These are phyloP conservation scores for Mythimna ferrago DNA, from an alignment of 2,888 invertebrate genomes.

Conservation along the genomic window DNA sequence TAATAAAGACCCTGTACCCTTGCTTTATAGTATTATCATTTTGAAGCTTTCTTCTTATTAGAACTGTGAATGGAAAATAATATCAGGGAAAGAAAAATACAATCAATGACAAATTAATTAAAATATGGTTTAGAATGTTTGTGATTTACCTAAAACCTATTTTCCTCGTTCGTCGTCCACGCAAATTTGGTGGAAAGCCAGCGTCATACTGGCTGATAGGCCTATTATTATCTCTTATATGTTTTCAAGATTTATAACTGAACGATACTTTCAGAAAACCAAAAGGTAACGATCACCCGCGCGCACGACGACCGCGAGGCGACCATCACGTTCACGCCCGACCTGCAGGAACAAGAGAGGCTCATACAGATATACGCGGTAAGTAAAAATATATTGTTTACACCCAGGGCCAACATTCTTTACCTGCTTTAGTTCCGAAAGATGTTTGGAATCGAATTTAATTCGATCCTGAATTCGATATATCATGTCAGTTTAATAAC, in stretches of 20 bases:
- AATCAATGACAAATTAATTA: no score
- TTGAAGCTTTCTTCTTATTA: no score
- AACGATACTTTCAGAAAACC: slow-evolving; percentile 78
- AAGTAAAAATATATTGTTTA: slow-evolving; percentile 42
- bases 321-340: slow-evolving; percentile 91
- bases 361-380: slow-evolving; percentile 86
- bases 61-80: no score
- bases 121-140: no score
- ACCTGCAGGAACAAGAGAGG: slow-evolving; percentile 90
- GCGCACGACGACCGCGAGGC: slow-evolving; percentile 84
- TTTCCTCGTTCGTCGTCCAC: background rate
- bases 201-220: background rate
- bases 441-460: background rate
- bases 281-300: slow-evolving; percentile 79
- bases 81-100: no score
- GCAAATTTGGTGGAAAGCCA: background rate
- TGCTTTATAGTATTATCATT: no score
- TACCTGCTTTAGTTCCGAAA: background rate
- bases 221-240: background rate
- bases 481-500: background rate
- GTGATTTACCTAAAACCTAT: no score
- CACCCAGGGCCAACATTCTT: background rate
- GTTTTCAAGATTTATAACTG: background rate
- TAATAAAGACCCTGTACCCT: no score
- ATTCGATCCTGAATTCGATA: no score